phyloP scores from a whole-genome alignment of 1,140 invertebrate species.

The Micrasema longulum region DNA sequence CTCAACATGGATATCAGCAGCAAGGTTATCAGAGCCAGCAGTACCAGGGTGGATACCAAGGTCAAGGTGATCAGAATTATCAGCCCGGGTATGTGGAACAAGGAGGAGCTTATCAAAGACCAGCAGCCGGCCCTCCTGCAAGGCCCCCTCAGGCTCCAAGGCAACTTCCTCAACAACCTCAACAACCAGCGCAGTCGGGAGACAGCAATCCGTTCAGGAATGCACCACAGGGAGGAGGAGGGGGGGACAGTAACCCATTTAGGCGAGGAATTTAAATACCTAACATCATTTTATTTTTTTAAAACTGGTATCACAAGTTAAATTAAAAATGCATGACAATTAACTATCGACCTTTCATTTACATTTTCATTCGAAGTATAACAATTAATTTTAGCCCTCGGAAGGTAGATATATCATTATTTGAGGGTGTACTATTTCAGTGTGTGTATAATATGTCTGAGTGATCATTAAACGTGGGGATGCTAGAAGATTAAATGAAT shows the following conservation, averaged over 20 bases:
- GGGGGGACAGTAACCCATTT: constrained; percentile 70
- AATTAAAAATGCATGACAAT: neutral
- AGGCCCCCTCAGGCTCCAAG: constrained; percentile 58
- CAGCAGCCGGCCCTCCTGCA: constrained; percentile 58
- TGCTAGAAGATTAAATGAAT: neutral
- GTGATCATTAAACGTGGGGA: constrained; percentile 17
- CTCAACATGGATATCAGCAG: constrained; percentile 61
- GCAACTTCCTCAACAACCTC: constrained; percentile 59
- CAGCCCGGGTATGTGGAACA: constrained; percentile 58
- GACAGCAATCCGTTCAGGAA: constrained; percentile 72
- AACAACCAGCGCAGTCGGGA: constrained; percentile 58
- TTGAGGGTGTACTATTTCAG: constrained; percentile 12
- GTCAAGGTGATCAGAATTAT: constrained; percentile 60
- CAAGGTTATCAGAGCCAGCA: constrained; percentile 65
- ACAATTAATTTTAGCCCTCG: constrained; percentile 13
- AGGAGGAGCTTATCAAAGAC: constrained; percentile 64
- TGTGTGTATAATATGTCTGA: constrained; percentile 8
- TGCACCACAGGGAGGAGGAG: constrained; percentile 56
- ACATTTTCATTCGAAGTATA: constrained; percentile 8
- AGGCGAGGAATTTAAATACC: constrained; percentile 57
- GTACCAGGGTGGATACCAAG: constrained; percentile 59
- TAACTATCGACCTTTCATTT: neutral
- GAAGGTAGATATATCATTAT: constrained; percentile 2
- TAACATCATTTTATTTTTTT: neutral
- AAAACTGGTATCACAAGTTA: neutral